Evolutionary conservation across 2,888 invertebrate species (phyloP).

Genomic region (Marasmarcha lunaedactyla): DNA sequence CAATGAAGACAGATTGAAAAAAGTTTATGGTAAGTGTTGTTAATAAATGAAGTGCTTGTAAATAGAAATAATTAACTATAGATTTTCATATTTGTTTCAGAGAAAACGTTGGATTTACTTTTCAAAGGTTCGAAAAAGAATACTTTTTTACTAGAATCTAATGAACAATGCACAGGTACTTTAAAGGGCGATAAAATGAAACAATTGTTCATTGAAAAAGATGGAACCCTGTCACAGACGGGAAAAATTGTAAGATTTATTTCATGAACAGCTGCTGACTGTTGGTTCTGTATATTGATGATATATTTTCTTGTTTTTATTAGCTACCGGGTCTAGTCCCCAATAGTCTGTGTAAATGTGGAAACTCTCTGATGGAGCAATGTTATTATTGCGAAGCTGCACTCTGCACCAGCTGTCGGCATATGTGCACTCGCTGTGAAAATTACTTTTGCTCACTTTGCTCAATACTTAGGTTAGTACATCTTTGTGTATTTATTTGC

Average conservation of each 20-base stretch:
- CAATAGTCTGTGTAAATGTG: conserved; percentile 1
- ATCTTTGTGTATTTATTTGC: not conserved
- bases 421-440: not conserved
- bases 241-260: not conserved
- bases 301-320: no score
- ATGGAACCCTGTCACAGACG: not conserved
- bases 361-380: not conserved
- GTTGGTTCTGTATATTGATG: no score
- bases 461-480: not conserved
- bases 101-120: not conserved
- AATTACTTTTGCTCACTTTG: not conserved
- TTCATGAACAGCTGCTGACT: not conserved
- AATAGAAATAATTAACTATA: no score
- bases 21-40: conserved; percentile 45
- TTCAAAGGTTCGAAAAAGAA: not conserved
- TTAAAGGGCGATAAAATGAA: not conserved
- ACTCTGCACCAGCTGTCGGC: not conserved
- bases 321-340: no score
- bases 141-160: not conserved
- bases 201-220: not conserved
- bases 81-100: no score
- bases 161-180: not conserved
- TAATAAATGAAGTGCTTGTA: not conserved
- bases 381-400: not conserved
- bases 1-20: conserved; percentile 43